These are phyloP conservation scores for Diprion similis DNA, from an alignment of 1,140 invertebrate genomes.

Conservation along the genomic window DNA sequence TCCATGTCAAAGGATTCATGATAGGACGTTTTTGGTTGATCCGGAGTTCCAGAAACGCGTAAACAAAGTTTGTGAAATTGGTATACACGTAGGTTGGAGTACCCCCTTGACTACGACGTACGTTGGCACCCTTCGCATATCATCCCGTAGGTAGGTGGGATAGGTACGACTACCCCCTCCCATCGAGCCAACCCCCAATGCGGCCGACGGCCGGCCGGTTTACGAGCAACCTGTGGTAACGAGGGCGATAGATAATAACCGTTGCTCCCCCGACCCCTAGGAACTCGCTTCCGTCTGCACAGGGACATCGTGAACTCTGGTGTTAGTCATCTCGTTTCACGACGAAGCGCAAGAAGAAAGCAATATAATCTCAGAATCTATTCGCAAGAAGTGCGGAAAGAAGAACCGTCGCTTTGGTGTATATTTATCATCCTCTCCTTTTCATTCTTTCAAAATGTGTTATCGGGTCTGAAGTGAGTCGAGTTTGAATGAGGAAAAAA, in stretches of 20 bases:
- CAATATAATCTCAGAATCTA: too few species aligned
- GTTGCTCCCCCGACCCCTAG: constrained; percentile 53
- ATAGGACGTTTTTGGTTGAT: background rate
- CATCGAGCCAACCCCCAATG: constrained; percentile 46
- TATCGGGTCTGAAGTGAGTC: too few species aligned
- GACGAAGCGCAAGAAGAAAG: too few species aligned
- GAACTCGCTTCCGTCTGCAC: constrained; percentile 1
- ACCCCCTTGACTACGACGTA: constrained; percentile 48
- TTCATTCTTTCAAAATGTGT: too few species aligned
- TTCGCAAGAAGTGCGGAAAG: too few species aligned
- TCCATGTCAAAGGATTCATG: background rate
- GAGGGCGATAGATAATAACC: constrained; percentile 65
- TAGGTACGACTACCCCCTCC: constrained; percentile 35
- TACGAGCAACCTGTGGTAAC: constrained; percentile 65
- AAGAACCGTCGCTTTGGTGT: too few species aligned
- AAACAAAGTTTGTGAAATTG: too few species aligned
- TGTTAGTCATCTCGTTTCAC: background rate
- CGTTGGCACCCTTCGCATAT: constrained; percentile 48
- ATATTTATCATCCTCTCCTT: too few species aligned
- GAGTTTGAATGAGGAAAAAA: too few species aligned
- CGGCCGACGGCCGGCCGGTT: constrained; percentile 47
- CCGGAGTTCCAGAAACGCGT: too few species aligned
- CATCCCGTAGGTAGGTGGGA: constrained; percentile 40
- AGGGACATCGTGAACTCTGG: constrained; percentile 2
- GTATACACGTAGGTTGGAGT: background rate